Base-by-base conservation (phyloP, 2,113 vertebrate genomes). In the Actinemys pallida region DNA sequence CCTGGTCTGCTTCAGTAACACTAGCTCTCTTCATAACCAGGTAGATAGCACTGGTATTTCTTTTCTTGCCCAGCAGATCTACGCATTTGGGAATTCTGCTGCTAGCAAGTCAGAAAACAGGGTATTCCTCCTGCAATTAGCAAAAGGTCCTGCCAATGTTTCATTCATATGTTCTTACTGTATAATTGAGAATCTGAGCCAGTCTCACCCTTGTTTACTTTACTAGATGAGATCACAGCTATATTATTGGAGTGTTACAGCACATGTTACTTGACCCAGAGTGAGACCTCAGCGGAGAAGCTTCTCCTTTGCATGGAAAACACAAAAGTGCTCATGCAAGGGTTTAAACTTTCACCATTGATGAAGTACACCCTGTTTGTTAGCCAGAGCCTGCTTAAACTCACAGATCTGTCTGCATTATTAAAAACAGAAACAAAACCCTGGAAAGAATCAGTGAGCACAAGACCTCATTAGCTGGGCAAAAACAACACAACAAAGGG, bases 391-490 rank as follows among this genome's bases (percentile, higher is more conserved):
- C 57, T 56, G 35, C 65, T 87, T 90, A 85, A 95, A 92, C 42
- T 14, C 27, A 39, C n/a, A 56, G 14, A 35, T 91, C 82, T 65
- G 93, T 96, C 69, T 87, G 25, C 65, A 42, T 92, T 57, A 69
- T 87, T 95, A 97, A 72, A 59, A 97, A 89, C 81, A 53, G 92
- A 85, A 42, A 2, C 39, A 75, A 91, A 89, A 93, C 84, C 83
- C 78, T 92, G 87, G 84, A 89, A 91, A 81, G 86, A 93, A 82
- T 96, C 89, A 84, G 4, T n/a, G 59, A 62, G 6, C 13, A 62
- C 59, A 86, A 82, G 42, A 50, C 45, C 39, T 85, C 52, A 53
- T 78, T 88, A 91, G 1, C 13, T 35, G 16, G 20, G 52, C 3
- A 1, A 2, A 16, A 47, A 39, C 12, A 59, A 56, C 62, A 16